phyloP scores from a whole-genome alignment of 1,140 invertebrate species.

The Macrotrachela quadricornifera region DNA sequence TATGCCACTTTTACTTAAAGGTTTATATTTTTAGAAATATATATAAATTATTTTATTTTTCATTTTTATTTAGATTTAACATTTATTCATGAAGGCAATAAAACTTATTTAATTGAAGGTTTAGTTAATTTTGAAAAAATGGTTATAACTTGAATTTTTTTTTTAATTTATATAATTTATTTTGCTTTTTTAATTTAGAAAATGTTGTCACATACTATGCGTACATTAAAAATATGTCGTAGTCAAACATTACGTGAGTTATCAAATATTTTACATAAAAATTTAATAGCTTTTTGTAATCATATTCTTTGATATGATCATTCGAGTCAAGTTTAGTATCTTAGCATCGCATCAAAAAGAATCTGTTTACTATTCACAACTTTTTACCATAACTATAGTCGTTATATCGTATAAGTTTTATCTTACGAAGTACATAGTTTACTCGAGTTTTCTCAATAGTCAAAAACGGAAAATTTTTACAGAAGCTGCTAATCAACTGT shows the following conservation, averaged over 20 bases:
- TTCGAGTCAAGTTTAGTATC: no score
- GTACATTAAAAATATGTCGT: constrained; percentile 50
- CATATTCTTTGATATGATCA: no score
- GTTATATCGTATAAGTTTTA: no score
- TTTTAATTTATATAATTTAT: not conserved
- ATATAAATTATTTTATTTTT: not conserved
- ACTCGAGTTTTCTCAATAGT: no score
- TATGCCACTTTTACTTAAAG: constrained; percentile 61
- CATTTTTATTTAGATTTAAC: constrained; percentile 44
- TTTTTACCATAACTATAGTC: no score
- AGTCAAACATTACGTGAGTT: constrained; percentile 24
- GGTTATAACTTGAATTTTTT: constrained; percentile 20
- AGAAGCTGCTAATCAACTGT: no score
- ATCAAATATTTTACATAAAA: no score
- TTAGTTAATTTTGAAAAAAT: constrained; percentile 75
- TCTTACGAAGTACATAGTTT: no score
- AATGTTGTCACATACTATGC: constrained; percentile 59
- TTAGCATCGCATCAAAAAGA: no score
- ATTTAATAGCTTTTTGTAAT: no score
- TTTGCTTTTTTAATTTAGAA: constrained; percentile 32
- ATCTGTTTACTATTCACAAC: no score
- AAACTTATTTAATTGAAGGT: constrained; percentile 49
- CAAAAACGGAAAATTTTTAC: no score
- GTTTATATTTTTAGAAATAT: constrained; percentile 16
- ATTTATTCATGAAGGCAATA: constrained; percentile 71